phyloP scores from a whole-genome alignment of 2,888 invertebrate species.

The Encarsia formosa region DNA sequence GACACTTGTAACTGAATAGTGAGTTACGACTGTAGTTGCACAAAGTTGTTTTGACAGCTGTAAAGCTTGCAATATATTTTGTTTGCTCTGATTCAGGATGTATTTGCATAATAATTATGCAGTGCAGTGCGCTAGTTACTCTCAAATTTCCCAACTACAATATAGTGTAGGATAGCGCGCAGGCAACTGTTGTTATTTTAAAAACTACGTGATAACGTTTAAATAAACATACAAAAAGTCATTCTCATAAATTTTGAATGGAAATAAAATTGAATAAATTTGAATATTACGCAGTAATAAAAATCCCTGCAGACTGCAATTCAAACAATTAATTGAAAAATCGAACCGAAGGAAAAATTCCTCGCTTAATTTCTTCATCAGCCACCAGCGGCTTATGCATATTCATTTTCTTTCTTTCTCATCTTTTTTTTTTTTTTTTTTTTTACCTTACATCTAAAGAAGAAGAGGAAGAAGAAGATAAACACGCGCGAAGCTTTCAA shows the following conservation, averaged over 20 bases:
- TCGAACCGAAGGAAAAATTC: background rate
- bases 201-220: too few species aligned
- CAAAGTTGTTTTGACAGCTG: too few species aligned
- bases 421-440: slow-evolving; percentile 12
- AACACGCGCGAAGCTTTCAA: slow-evolving; percentile 37
- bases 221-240: background rate
- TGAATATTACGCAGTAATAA: background rate
- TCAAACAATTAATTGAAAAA: background rate
- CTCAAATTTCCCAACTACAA: too few species aligned
- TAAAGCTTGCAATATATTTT: too few species aligned
- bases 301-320: background rate
- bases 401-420: slow-evolving; percentile 34
- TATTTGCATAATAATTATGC: too few species aligned
- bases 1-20: too few species aligned
- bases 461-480: slow-evolving; percentile 37
- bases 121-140: too few species aligned
- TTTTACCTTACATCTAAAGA: slow-evolving; percentile 30
- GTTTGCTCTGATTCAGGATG: too few species aligned
- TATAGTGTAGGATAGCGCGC: too few species aligned
- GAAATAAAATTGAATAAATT: background rate
- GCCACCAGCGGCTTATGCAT: slow-evolving; percentile 34
- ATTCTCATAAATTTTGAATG: background rate
- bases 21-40: too few species aligned
- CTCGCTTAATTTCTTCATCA: slow-evolving; percentile 32
- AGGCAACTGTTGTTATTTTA: too few species aligned